Conservation (phyloP, 2,888 invertebrate species). For the Hydropsyche betteni region DNA sequence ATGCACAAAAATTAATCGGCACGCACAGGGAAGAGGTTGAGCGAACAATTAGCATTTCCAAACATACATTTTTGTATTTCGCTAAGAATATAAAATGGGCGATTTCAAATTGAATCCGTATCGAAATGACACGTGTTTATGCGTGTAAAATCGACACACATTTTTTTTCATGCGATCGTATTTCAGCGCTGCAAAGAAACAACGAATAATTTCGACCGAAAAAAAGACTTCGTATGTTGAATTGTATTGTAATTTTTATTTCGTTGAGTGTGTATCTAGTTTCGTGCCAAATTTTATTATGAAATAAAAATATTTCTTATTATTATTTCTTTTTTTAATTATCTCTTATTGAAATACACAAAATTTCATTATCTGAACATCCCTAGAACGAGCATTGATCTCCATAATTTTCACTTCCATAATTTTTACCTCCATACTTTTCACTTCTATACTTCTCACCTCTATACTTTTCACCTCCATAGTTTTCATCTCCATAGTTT, state of each 20-base stretch:
- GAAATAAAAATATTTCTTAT: conserved; percentile 14
- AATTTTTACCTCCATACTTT: too few relatives aligned
- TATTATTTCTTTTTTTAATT: background rate
- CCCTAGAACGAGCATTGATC: background rate
- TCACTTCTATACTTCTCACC: too few relatives aligned
- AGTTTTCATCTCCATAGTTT: too few relatives aligned
- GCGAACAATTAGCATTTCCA: background rate
- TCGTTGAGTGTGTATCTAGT: background rate
- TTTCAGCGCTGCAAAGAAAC: too few relatives aligned
- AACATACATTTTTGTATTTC: too few relatives aligned
- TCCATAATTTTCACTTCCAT: too few relatives aligned
- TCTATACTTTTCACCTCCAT: too few relatives aligned
- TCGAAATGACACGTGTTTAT: background rate
- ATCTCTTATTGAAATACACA: background rate
- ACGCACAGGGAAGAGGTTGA: conserved; percentile 24
- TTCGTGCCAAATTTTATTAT: conserved; percentile 11
- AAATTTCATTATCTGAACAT: background rate
- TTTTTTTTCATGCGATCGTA: background rate
- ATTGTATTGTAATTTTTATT: background rate
- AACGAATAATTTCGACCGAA: background rate
- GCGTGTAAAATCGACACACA: too few relatives aligned
- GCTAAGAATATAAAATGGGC: too few relatives aligned
- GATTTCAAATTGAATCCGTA: background rate
- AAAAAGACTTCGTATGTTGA: conserved; percentile 19
- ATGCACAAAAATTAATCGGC: conserved; percentile 15